Evolutionary conservation across 2,113 vertebrate species (phyloP).

Genomic region (Onychostoma macrolepis): DNA sequence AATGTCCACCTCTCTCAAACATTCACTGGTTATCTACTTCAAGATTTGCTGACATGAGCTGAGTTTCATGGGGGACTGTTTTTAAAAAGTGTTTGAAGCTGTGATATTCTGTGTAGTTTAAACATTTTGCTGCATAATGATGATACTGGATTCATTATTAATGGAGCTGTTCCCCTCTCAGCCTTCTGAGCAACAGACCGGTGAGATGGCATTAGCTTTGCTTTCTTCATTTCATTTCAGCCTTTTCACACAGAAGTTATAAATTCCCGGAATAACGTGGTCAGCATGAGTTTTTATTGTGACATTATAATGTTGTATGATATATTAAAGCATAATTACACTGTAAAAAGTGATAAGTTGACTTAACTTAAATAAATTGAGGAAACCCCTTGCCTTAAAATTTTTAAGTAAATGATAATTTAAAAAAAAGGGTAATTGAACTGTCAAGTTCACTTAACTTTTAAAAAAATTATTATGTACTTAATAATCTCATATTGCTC

Average conservation of each 20-base stretch:
- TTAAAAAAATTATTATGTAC: too few species aligned
- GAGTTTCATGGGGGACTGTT: background rate
- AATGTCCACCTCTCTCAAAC: background rate
- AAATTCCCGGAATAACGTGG: background rate
- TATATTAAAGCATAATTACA: background rate
- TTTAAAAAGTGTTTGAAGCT: constrained; percentile 27
- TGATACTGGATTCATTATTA: constrained; percentile 91
- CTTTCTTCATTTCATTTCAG: background rate
- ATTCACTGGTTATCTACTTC: background rate
- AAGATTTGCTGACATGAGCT: constrained; percentile 13
- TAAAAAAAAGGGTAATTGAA: too few species aligned
- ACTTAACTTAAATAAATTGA: too few species aligned
- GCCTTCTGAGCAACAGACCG: constrained; percentile 47
- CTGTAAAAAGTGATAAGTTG: too few species aligned
- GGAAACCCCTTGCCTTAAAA: too few species aligned
- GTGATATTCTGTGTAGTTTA: constrained; percentile 28
- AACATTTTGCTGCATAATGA: constrained; percentile 82
- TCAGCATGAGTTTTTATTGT: background rate
- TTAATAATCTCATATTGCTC: too few species aligned
- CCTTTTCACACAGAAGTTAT: background rate
- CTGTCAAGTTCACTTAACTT: too few species aligned
- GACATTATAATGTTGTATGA: background rate
- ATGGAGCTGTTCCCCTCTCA: constrained; percentile 78
- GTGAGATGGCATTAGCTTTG: background rate
- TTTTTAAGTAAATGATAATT: too few species aligned